These are phyloP conservation scores for Aphaenogaster rudis DNA, from an alignment of 1,140 invertebrate species.

Conservation along the genomic window DNA sequence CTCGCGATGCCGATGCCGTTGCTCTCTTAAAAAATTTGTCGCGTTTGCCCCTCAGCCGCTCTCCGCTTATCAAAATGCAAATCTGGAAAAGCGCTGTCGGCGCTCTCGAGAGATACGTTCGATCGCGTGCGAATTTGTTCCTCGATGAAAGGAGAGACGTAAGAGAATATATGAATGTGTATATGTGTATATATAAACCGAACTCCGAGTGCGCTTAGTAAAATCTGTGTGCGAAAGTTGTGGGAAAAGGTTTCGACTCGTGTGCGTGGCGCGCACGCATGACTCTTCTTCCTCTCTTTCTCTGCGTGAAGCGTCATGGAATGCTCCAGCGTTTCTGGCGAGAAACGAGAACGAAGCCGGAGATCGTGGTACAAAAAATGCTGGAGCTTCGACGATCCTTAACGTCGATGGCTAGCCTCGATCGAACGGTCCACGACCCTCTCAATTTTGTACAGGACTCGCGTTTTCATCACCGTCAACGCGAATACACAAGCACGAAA, in stretches of 20 bases:
- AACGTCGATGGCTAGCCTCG: not conserved
- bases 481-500: not conserved
- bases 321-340: slow-evolving; percentile 44
- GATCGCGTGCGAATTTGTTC: slow-evolving; percentile 31
- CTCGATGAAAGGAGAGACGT: slow-evolving; percentile 46
- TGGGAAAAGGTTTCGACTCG: slow-evolving; percentile 39
- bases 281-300: slow-evolving; percentile 7
- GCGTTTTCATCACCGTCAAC: not conserved
- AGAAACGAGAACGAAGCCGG: slow-evolving; percentile 52
- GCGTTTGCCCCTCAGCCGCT: not conserved
- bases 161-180: slow-evolving; percentile 51
- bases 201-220: slow-evolving; percentile 52
- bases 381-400: not conserved
- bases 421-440: not conserved
- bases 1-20: slow-evolving; percentile 22
- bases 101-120: slow-evolving; percentile 21
- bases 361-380: slow-evolving; percentile 43
- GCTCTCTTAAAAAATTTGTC: slow-evolving; percentile 44
- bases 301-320: slow-evolving; percentile 38
- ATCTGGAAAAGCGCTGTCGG: slow-evolving; percentile 25
- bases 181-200: slow-evolving; percentile 43
- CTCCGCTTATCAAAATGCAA: slow-evolving; percentile 53
- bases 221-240: slow-evolving; percentile 56
- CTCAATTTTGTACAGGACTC: not conserved
- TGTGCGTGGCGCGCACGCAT: slow-evolving; percentile 43